Evolutionary conservation across 2,113 vertebrate species (phyloP).

Genomic region (Saccopteryx leptura): DNA sequence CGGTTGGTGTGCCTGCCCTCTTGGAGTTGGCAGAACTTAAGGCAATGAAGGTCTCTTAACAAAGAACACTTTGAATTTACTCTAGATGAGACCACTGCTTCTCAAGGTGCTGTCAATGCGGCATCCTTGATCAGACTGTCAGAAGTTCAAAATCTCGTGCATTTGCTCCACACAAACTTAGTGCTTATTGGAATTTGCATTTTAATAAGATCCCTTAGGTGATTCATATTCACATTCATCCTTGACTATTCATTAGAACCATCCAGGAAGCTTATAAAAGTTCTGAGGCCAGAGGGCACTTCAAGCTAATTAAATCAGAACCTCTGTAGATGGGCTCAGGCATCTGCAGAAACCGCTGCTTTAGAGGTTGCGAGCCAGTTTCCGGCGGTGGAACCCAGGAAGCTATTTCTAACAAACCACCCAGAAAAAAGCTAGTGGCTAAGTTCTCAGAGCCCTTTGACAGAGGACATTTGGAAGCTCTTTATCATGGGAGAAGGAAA

Average conservation of each 20-base stretch:
- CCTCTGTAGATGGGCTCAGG: not conserved
- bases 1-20: not conserved
- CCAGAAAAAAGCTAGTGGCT: not conserved
- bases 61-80: not conserved
- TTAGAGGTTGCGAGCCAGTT: not conserved
- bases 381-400: not conserved
- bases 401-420: not conserved
- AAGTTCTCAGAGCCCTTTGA: not conserved
- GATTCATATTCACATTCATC: not conserved
- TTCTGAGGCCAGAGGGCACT: not conserved
- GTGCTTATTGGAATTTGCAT: not conserved
- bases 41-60: not conserved
- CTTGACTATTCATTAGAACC: not conserved
- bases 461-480: not conserved
- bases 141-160: too few species aligned
- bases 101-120: rapidly evolving
- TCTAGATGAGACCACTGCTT: not conserved
- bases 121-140: rapidly evolving
- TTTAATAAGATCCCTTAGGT: not conserved
- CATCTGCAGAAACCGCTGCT: not conserved
- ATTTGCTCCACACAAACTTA: not conserved
- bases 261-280: not conserved
- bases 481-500: not conserved
- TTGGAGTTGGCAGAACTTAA: not conserved
- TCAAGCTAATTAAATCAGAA: not conserved